A percentile compares a stretch with the other conserved stretches of the same genome.
Evolutionary conservation across 2,888 invertebrate species (phyloP).

Genomic region (Ametastegia equiseti): DNA sequence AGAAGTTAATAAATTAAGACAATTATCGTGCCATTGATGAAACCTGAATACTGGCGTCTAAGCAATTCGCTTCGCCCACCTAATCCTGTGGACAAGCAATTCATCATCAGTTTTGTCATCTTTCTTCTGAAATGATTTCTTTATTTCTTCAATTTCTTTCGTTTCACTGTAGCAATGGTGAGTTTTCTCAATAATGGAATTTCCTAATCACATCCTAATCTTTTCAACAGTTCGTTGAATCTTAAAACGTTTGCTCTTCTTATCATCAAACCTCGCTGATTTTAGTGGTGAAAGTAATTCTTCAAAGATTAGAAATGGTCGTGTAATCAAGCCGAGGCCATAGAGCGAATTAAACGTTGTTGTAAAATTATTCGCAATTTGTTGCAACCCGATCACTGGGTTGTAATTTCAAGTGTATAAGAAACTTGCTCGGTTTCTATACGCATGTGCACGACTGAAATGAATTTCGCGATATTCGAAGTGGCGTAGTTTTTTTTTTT

Average conservation of each 20-base stretch:
- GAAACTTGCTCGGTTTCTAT: not conserved
- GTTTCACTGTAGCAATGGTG: not conserved
- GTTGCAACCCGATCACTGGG: not conserved
- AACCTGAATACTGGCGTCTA: not conserved
- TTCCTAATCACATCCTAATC: no score
- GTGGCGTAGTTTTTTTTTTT: not conserved
- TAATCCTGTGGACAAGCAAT: not conserved
- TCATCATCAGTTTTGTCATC: conserved; percentile 8
- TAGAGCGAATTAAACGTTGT: not conserved
- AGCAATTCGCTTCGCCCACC: not conserved
- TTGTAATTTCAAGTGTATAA: conserved; percentile 1
- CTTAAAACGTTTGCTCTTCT: conserved; percentile 10
- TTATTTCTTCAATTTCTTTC: not conserved
- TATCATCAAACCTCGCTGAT: not conserved
- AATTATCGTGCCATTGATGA: conserved; percentile 32
- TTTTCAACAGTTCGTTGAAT: no score
- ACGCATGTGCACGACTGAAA: not conserved
- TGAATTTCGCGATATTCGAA: not conserved
- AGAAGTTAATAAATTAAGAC: conserved; percentile 7
- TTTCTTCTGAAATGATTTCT: not conserved
- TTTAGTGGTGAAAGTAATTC: conserved; percentile 4
- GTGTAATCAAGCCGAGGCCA: conserved; percentile 10
- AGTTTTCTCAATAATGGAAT: not conserved
- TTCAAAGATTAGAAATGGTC: not conserved
- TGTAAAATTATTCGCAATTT: conserved; percentile 26